phyloP scores from a whole-genome alignment of 1,140 invertebrate species.

The Orchestia grillus region DNA sequence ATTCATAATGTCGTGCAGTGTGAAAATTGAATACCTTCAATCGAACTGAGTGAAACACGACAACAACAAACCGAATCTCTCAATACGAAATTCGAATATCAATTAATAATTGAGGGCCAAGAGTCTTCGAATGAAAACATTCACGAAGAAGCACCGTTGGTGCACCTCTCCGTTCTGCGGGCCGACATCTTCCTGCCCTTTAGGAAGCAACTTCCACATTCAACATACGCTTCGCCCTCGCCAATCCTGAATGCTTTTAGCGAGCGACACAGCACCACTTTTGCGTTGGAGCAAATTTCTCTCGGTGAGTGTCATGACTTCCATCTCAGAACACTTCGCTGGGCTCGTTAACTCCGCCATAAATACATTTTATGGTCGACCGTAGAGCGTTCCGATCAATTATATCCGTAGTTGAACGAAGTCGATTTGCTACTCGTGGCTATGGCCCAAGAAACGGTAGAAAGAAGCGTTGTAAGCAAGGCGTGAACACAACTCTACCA shows the following conservation, averaged over 20 bases:
- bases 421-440: not conserved
- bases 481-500: not conserved
- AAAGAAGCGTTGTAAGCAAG: not conserved
- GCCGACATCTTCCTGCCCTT: not conserved
- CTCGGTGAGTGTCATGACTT: not conserved
- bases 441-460: not conserved
- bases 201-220: not conserved
- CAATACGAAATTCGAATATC: too few species aligned
- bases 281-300: not conserved
- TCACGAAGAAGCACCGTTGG: not conserved
- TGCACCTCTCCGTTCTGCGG: not conserved
- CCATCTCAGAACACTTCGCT: not conserved
- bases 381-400: not conserved
- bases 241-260: not conserved
- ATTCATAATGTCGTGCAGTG: too few species aligned
- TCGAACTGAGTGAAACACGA: too few species aligned
- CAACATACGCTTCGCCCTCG: not conserved
- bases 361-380: conserved; percentile 1
- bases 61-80: too few species aligned
- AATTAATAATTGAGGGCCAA: too few species aligned
- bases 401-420: not conserved
- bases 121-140: not conserved
- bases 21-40: too few species aligned
- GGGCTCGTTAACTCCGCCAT: not conserved
- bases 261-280: not conserved